Evolutionary conservation across 1,140 invertebrate species (phyloP), one percentile per base, ranked within the genome.

Genomic region (Drosophila funebris): DNA sequence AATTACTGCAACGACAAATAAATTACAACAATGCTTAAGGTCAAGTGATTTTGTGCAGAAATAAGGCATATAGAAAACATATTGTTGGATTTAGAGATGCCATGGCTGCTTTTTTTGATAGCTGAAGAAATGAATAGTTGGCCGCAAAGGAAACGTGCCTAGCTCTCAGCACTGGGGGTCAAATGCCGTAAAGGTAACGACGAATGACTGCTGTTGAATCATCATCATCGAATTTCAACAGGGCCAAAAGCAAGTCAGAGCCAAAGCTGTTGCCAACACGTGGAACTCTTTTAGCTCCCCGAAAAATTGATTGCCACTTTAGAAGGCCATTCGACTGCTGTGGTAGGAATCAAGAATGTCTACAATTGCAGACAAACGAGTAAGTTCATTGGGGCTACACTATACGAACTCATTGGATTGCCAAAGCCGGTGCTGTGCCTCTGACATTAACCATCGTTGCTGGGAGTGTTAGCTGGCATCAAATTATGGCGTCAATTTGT

Each of bases 31-130:
- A 85, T 79, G 81, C 81, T 85, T 85, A 85, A 85, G 81, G 81
- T 85, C 81, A 85, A 85, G 78, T 79, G 81, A 85, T 85, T 46
- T 87, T 85, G 81, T 77, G 78, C 82, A 87, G 81, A 87, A 85
- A 85, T 87, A 84, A 87, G 81, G 73, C 82, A 87, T 82, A 81
- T 87, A 85, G 82, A 85, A 85, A 85, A 85, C 83, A 82, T 85
- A 85, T 85, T 85, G 81, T 80, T 46, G 46, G 14, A 48, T 31
- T 20, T 18, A 29, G 41, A 57, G 52, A 67, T 67, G 53, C 53
- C 37, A 72, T 64, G 66, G 69, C 57, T 87, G 66, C 63, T 50
- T 68, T 70, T 71, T 71, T 57, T 81, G 74, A 82, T 85, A 87
- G 72, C 66, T 58, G 78, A 87, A 87, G 78, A 87, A 87, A 85